Evolutionary conservation across 2,888 invertebrate species (phyloP), one percentile per base, ranked within the genome.

Genomic region (Campoletis raptor): DNA sequence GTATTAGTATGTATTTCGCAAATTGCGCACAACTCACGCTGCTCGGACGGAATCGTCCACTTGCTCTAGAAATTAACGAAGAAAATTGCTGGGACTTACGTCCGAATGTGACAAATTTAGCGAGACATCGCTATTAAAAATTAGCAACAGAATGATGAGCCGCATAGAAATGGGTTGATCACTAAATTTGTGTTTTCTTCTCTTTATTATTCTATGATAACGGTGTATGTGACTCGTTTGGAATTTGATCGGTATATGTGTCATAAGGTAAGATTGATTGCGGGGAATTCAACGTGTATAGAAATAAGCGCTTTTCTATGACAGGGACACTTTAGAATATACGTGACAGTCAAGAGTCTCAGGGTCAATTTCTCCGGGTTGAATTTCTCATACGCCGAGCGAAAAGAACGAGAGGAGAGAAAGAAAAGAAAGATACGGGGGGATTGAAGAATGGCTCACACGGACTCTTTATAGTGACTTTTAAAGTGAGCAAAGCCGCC

Each of bases 401-500:
- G 48, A 61, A 30, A 57, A 48, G 52, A 72, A 52, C 3, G 66
- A 70, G 67, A 70, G 70, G 52, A 78, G 45, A n/a, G 21, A 36
- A 24, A 24, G 48, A 69, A 79, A 45, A 1, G 48, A 54, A 40
- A 70, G 57, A 45, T 57, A 78, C 73, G 9, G 45, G 18, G 24
- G n/a, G 57, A 42, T 64, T 45, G 80, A 61, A 36, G 61, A 72
- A 72, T 80, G 36, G 37, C 40, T 37, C 66, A 42, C 72, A 24
- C 48, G 82, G 69, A 45, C 69, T 85, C 36, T 85, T 76, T 76
- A 42, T 37, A 72, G 80, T 78, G 72, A 52, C 61, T 57, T 77
- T 42, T 15, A 78, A 83, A 83, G 83, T 79, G 85, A 54, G 84
- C 83, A 85, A 85, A 80, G 66, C 72, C 72, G 36, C 69, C 85